phyloP scores from a whole-genome alignment of 2,888 invertebrate species.

The Odontocerum albicorne region DNA sequence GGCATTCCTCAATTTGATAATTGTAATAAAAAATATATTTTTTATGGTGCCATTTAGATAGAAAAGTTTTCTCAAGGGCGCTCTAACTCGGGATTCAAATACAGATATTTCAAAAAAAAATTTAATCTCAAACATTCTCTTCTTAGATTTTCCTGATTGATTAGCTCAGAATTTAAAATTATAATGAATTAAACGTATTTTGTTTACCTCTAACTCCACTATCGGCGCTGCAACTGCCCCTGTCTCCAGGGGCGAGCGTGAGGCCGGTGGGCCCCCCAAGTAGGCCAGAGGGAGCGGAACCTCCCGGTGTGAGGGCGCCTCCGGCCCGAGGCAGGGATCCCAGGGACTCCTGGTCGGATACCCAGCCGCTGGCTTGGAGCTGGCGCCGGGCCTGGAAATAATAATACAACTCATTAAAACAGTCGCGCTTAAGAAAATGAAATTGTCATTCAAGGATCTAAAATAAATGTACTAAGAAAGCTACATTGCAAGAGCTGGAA shows the following conservation, averaged over 20 bases:
- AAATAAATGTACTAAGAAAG: too few species aligned
- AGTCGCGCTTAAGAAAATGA: too few species aligned
- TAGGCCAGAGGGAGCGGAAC: conserved; percentile 42
- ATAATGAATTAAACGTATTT: not conserved
- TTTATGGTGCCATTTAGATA: too few species aligned
- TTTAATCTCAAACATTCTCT: too few species aligned
- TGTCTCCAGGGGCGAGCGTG: conserved; percentile 61
- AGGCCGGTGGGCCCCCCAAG: conserved; percentile 54
- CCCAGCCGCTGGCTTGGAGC: conserved; percentile 73
- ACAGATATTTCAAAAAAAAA: too few species aligned
- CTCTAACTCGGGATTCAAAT: too few species aligned
- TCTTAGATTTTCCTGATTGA: too few species aligned
- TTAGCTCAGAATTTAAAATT: not conserved
- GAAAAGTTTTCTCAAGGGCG: too few species aligned
- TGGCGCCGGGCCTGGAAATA: conserved; percentile 68
- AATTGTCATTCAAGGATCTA: too few species aligned
- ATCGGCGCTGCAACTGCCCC: conserved; percentile 85
- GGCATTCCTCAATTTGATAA: too few species aligned
- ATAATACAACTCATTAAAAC: not conserved
- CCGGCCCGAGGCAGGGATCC: conserved; percentile 66
- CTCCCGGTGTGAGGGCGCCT: conserved; percentile 61
- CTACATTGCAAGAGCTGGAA: not conserved
- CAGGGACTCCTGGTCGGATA: conserved; percentile 83
- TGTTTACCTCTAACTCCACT: conserved; percentile 73
- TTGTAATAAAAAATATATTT: too few species aligned